phyloP scores from a whole-genome alignment of 2,888 invertebrate genomes.

The Carpatolechia fugitivella region DNA sequence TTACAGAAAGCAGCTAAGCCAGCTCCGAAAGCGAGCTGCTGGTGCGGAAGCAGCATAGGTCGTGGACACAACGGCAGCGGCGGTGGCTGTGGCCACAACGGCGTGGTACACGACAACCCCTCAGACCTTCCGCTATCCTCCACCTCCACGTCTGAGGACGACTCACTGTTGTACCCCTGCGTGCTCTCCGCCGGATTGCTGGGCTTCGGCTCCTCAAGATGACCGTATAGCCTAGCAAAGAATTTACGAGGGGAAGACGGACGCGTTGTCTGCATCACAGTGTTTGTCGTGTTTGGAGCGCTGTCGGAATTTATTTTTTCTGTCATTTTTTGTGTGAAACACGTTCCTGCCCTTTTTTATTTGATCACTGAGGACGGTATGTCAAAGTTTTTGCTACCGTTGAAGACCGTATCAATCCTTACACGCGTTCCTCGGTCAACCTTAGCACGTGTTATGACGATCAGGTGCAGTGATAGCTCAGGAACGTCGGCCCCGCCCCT shows the following conservation, averaged over 20 bases:
- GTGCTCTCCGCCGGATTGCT: conserved; percentile 32
- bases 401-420: neutral
- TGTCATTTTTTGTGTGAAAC: conserved; percentile 32
- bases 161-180: conserved; percentile 53
- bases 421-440: conserved; percentile 46
- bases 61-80: conserved; percentile 66
- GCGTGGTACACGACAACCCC: conserved; percentile 22
- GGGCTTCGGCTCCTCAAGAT: conserved; percentile 78
- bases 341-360: neutral
- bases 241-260: conserved; percentile 90
- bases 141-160: conserved; percentile 71
- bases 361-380: too few species aligned
- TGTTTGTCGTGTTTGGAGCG: conserved; percentile 2
- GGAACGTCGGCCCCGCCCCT: conserved; percentile 47
- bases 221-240: conserved; percentile 89
- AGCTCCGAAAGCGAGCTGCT: conserved; percentile 80
- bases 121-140: conserved; percentile 39
- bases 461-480: conserved; percentile 54
- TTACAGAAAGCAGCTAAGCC: conserved; percentile 79
- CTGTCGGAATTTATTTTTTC: conserved; percentile 31
- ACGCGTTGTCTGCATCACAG: conserved; percentile 53
- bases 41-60: conserved; percentile 65
- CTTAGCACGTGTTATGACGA: conserved; percentile 55
- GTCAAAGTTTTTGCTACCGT: too few species aligned
- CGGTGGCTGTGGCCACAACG: conserved; percentile 52